Evolutionary conservation across 2,888 invertebrate genomes (phyloP).

Genomic region (Drosophila neonasuta): DNA sequence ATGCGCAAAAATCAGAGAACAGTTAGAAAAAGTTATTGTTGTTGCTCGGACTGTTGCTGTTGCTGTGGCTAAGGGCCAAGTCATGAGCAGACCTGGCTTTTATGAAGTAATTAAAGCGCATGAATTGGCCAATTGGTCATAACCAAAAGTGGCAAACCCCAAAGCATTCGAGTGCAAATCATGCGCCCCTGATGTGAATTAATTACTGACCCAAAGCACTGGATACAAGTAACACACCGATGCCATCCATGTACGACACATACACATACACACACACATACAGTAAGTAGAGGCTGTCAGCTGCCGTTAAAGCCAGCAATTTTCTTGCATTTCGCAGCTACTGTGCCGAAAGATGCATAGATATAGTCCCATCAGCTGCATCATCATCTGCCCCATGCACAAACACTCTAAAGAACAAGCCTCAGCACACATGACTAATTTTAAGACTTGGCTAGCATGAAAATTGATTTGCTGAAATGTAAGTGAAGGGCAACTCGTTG

Average conservation of each 20-base stretch:
- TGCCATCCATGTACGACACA: constrained; percentile 4
- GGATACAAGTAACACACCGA: constrained; percentile 26
- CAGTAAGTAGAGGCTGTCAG: constrained; percentile 29
- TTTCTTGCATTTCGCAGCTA: constrained; percentile 51
- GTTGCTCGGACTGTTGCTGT: constrained; percentile 12
- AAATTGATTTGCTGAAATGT: constrained; percentile 18
- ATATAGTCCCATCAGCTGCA: constrained; percentile 39
- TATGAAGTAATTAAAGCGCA: constrained; percentile 76
- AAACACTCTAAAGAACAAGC: constrained; percentile 1
- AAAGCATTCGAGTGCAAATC: constrained; percentile 40
- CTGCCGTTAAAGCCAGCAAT: constrained; percentile 65
- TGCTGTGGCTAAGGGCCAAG: constrained; percentile 53
- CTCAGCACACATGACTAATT: constrained; percentile 17
- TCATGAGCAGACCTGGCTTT: constrained; percentile 51
- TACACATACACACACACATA: no score
- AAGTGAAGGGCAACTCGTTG: constrained; percentile 4
- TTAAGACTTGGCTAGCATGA: background rate
- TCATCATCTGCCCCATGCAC: constrained; percentile 22
- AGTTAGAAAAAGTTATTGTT: constrained; percentile 50
- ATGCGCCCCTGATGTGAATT: constrained; percentile 67
- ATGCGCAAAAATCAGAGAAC: constrained; percentile 57
- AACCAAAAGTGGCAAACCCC: constrained; percentile 42
- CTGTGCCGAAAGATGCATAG: constrained; percentile 67
- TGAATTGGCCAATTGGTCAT: constrained; percentile 72
- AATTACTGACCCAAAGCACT: constrained; percentile 76